These are phyloP conservation scores for Phasia obesa DNA, from an alignment of 2,888 invertebrate species.

Conservation along the genomic window DNA sequence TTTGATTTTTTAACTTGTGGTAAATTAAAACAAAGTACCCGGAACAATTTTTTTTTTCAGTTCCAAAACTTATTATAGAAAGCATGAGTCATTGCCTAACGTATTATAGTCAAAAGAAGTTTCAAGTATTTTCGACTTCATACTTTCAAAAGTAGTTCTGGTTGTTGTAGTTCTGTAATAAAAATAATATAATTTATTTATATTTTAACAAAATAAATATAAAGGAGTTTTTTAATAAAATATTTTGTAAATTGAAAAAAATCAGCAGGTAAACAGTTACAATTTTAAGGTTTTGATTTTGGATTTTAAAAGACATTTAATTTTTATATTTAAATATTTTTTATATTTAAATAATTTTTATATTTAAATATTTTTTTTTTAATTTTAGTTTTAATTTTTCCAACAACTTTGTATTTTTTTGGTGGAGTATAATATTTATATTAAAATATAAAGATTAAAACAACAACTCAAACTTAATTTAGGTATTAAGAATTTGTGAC, in stretches of 20 bases:
- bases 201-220: conserved; percentile 22
- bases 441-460: not conserved
- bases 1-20: not conserved
- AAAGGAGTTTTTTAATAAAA: conserved; percentile 37
- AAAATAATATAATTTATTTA: conserved; percentile 20
- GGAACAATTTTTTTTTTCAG: not conserved
- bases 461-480: conserved; percentile 15
- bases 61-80: not conserved
- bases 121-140: no score
- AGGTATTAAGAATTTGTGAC: conserved; percentile 21
- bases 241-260: conserved; percentile 52
- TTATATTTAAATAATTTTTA: not conserved
- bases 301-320: conserved; percentile 24
- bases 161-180: conserved; percentile 3
- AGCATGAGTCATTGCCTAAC: no score
- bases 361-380: not conserved
- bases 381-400: not conserved
- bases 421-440: no score
- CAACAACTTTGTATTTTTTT: no score
- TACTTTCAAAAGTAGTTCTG: no score
- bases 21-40: conserved; percentile 19
- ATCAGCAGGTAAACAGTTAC: conserved; percentile 68
- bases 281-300: conserved; percentile 62
- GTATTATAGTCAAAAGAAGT: not conserved
- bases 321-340: not conserved